A percentile compares a stretch with the other conserved stretches of the same genome.
Evolutionary conservation across 2,113 vertebrate genomes (phyloP).

Genomic region (Oenanthe melanoleuca): DNA sequence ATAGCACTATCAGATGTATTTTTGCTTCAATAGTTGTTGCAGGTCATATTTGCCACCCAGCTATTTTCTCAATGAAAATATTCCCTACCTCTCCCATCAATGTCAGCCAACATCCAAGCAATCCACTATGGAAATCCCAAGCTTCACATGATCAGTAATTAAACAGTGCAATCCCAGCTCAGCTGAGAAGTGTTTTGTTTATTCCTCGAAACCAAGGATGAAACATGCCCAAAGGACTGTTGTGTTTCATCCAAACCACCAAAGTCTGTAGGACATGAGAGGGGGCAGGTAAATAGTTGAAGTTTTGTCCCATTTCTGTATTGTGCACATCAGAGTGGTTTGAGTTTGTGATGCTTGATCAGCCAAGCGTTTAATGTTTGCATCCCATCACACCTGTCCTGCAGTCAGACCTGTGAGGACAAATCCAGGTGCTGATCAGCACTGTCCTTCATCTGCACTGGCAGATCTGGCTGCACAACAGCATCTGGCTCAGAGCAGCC

Average conservation of each 20-base stretch:
- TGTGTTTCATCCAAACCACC: not conserved
- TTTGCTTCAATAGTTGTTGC: not conserved
- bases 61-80: not conserved
- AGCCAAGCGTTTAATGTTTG: not conserved
- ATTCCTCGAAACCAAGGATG: not conserved
- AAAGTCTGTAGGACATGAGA: not conserved
- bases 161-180: not conserved
- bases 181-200: not conserved
- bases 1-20: not conserved
- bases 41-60: not conserved
- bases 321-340: not conserved
- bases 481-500: accelerated
- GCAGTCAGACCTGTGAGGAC: not conserved
- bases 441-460: not conserved
- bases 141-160: not conserved
- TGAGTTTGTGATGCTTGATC: not conserved
- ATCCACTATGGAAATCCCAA: not conserved
- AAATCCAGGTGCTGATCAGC: accelerated
- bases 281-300: not conserved
- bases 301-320: not conserved
- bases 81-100: accelerated
- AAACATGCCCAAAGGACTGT: not conserved
- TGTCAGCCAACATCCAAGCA: not conserved
- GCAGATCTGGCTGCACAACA: not conserved
- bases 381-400: not conserved